Conservation (phyloP, 2,888 invertebrate genomes). For the Ormyrus pomaceus region DNA sequence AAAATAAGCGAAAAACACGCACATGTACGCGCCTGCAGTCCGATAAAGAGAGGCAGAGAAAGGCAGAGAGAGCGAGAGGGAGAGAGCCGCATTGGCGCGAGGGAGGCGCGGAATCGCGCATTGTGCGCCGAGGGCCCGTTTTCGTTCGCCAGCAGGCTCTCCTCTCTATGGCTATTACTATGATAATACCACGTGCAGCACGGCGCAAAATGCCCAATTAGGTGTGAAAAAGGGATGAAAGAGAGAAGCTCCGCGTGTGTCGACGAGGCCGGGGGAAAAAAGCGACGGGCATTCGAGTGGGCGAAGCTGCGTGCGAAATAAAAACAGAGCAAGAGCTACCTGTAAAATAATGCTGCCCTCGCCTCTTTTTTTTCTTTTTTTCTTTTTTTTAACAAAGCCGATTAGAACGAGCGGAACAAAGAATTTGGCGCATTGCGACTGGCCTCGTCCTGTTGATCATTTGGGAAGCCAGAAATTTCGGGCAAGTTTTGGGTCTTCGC, state of each 20-base stretch:
- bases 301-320: conserved; percentile 6
- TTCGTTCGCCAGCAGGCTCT: conserved; percentile 53
- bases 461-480: conserved; percentile 11
- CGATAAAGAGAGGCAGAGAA: conserved; percentile 18
- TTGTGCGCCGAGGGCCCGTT: conserved; percentile 61
- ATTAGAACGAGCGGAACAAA: no score
- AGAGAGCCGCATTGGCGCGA: background rate
- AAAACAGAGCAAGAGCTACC: background rate
- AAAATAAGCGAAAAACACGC: background rate
- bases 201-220: conserved; percentile 71
- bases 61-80: background rate
- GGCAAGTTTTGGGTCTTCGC: conserved; percentile 23
- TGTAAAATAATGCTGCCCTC: no score
- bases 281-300: conserved; percentile 12
- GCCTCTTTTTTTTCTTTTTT: no score
- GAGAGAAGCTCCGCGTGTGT: conserved; percentile 12
- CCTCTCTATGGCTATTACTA: conserved; percentile 67
- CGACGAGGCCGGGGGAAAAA: background rate
- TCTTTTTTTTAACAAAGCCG: no score
- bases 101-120: conserved; percentile 63
- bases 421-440: no score
- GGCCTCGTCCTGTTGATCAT: background rate
- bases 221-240: conserved; percentile 62
- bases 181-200: conserved; percentile 69
- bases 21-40: background rate